phyloP scores from a whole-genome alignment of 1,140 invertebrate genomes.

The Agraylea sexmaculata region DNA sequence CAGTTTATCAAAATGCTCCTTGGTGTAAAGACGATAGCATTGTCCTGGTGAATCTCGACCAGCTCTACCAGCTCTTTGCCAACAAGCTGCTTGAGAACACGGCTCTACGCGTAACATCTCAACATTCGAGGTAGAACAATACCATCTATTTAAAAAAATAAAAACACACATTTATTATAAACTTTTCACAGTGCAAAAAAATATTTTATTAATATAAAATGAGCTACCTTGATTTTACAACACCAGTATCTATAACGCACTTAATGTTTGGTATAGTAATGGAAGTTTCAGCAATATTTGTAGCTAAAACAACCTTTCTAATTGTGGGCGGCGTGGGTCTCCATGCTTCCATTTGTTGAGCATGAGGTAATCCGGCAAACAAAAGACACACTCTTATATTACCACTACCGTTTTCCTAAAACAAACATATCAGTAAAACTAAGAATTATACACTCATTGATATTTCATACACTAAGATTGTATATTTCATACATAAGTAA shows the following conservation, averaged over 20 bases:
- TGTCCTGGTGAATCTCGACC: slow-evolving; percentile 72
- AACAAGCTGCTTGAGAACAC: slow-evolving; percentile 84
- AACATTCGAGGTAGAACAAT: slow-evolving; percentile 70
- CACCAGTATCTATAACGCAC: slow-evolving; percentile 89
- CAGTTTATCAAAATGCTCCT: slow-evolving; percentile 56
- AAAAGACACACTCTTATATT: slow-evolving; percentile 64
- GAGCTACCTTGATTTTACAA: slow-evolving; percentile 71
- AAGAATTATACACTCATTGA: no score
- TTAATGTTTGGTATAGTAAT: slow-evolving; percentile 91
- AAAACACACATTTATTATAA: no score
- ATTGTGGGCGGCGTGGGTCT: slow-evolving; percentile 48
- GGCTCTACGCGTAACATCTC: slow-evolving; percentile 72
- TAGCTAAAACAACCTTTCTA: slow-evolving; percentile 89
- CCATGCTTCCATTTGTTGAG: slow-evolving; percentile 71
- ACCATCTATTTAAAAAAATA: no score
- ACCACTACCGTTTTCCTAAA: slow-evolving; percentile 17
- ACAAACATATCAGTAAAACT: no score
- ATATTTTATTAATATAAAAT: slow-evolving; percentile 2
- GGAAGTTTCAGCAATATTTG: slow-evolving; percentile 96
- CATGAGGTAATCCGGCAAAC: slow-evolving; percentile 69
- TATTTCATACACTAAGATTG: no score
- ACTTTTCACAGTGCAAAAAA: no score
- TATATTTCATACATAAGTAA: no score
- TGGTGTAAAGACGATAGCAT: slow-evolving; percentile 77
- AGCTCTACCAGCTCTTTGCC: slow-evolving; percentile 83